Evolutionary conservation across 2,888 invertebrate species (phyloP).

Genomic region (Myathropa florea): DNA sequence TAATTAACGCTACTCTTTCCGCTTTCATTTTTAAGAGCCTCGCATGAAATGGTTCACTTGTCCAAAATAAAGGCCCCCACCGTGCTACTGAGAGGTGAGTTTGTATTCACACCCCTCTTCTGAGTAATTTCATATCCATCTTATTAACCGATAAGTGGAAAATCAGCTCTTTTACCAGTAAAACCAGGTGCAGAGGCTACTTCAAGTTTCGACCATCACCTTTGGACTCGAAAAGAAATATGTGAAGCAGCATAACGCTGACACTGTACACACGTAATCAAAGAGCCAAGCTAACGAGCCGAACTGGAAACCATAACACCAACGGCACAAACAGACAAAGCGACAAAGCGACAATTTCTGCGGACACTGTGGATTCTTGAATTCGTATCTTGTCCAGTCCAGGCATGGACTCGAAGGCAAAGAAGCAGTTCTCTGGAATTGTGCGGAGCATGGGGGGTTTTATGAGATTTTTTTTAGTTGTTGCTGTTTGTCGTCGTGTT

Average conservation of each 20-base stretch:
- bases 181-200: constrained; percentile 17
- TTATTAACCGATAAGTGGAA: constrained; percentile 17
- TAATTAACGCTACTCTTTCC: constrained; percentile 15
- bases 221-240: not conserved
- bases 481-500: not conserved
- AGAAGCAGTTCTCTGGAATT: not conserved
- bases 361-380: constrained; percentile 28
- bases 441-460: not conserved
- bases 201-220: not conserved
- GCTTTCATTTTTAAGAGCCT: constrained; percentile 27
- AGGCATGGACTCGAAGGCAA: not conserved
- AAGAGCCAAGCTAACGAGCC: constrained; percentile 1
- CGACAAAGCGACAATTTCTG: not conserved
- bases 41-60: constrained; percentile 4
- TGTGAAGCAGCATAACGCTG: not conserved
- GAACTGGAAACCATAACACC: not conserved
- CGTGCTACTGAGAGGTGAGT: too few species aligned
- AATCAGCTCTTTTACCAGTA: constrained; percentile 27
- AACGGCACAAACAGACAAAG: not conserved
- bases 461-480: not conserved
- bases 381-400: constrained; percentile 1
- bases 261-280: constrained; percentile 17
- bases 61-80: not conserved
- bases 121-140: not conserved
- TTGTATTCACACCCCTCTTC: not conserved